These are phyloP conservation scores for Mellilla xanthometata DNA, from an alignment of 2,888 invertebrate genomes.

Conservation along the genomic window DNA sequence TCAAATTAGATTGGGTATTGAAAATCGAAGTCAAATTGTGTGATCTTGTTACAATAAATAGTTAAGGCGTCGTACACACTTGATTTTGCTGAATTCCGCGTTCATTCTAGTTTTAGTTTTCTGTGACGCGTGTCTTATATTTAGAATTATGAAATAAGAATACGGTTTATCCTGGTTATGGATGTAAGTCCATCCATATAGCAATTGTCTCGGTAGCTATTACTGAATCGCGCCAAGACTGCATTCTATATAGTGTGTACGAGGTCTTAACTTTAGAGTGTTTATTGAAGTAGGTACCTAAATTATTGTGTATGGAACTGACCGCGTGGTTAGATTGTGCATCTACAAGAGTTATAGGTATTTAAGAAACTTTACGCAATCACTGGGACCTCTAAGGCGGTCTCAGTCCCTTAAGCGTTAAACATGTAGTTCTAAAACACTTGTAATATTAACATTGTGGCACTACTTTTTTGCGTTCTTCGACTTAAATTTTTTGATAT, in stretches of 20 bases:
- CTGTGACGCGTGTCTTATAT: no score
- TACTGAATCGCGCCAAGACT: no score
- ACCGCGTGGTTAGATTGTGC: conserved; percentile 22
- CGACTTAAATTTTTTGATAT: conserved; percentile 43
- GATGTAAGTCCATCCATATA: no score
- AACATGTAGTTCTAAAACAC: conserved; percentile 16
- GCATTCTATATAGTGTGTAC: no score
- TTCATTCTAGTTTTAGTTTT: no score
- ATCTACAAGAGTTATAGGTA: conserved; percentile 8
- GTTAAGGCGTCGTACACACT: conserved; percentile 20
- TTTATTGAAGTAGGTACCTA: conserved; percentile 36
- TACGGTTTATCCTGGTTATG: no score
- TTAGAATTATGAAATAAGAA: no score
- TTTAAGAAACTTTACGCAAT: conserved; percentile 14
- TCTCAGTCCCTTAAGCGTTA: conserved; percentile 7
- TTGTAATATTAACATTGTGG: conserved; percentile 22
- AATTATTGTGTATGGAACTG: conserved; percentile 29
- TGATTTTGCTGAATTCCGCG: no score
- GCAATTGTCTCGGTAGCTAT: no score
- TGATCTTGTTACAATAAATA: conserved; percentile 56
- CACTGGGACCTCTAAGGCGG: background rate
- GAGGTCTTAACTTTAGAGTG: conserved; percentile 33
- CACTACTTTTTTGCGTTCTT: conserved; percentile 30
- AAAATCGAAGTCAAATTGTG: conserved; percentile 63
- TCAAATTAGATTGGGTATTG: conserved; percentile 78